Conservation (phyloP, 2,113 vertebrate genomes). For the Poicephalus meyeri region DNA sequence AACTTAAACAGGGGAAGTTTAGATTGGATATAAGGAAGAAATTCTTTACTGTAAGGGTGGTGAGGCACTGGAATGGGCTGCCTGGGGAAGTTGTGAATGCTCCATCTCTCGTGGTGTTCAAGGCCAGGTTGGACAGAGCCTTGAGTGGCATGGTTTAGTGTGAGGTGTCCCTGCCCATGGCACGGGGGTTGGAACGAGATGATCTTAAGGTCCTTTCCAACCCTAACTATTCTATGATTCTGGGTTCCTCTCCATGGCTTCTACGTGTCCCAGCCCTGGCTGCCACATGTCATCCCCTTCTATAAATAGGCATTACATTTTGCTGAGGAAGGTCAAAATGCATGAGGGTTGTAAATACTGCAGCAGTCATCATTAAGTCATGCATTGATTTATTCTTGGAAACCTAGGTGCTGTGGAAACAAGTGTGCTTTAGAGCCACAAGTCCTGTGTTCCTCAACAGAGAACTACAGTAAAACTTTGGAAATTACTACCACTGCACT, state of each 20-base stretch:
- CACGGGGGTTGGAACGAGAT: too few relatives aligned
- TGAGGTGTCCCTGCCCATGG: too few relatives aligned
- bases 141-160: too few relatives aligned
- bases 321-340: conserved; percentile 55
- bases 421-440: background rate
- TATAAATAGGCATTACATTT: conserved; percentile 50
- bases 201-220: too few relatives aligned
- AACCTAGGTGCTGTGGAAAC: conserved; percentile 18
- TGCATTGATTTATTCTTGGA: conserved; percentile 61
- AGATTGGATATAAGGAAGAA: too few relatives aligned
- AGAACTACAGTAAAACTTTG: background rate
- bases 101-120: too few relatives aligned
- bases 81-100: too few relatives aligned
- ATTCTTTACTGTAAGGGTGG: too few relatives aligned
- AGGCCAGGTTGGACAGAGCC: too few relatives aligned
- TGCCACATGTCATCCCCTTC: background rate
- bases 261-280: background rate
- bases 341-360: conserved; percentile 33
- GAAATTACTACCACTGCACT: background rate
- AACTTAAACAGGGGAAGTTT: too few relatives aligned
- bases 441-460: background rate
- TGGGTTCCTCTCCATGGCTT: background rate
- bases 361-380: conserved; percentile 52
- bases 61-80: too few relatives aligned
- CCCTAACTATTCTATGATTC: background rate